These are phyloP conservation scores for Bathynomus jamesi DNA, from an alignment of 1,140 invertebrate species.

Conservation along the genomic window DNA sequence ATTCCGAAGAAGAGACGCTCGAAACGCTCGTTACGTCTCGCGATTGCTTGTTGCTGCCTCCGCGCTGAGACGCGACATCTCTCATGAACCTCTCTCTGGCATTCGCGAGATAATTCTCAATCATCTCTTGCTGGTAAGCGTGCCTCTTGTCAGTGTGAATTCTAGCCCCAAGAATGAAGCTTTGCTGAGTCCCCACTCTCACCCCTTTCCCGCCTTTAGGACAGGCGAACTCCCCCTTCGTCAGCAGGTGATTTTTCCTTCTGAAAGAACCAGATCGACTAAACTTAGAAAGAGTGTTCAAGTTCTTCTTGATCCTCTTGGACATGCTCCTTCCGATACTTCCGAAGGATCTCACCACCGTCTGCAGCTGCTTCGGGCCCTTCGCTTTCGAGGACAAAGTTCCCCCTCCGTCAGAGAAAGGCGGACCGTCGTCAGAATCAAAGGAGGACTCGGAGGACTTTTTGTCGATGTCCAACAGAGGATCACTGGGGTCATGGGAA, in stretches of 20 bases:
- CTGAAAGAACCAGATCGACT: constrained; percentile 35
- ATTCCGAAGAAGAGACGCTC: constrained; percentile 6
- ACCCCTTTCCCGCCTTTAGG: constrained; percentile 49
- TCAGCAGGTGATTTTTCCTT: constrained; percentile 19
- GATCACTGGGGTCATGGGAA: background rate
- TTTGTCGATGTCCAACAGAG: background rate
- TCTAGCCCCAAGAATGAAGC: constrained; percentile 53
- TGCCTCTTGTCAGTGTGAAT: constrained; percentile 60
- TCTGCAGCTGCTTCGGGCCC: constrained; percentile 60
- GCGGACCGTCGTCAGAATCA: constrained; percentile 29
- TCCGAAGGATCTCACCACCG: constrained; percentile 57
- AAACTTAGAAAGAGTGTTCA: constrained; percentile 41
- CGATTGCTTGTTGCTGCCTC: constrained; percentile 26
- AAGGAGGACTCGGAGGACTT: constrained; percentile 40
- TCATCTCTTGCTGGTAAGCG: constrained; percentile 71
- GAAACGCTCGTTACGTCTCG: background rate
- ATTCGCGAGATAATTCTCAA: constrained; percentile 73
- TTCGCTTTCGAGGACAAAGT: constrained; percentile 46
- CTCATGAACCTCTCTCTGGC: constrained; percentile 59
- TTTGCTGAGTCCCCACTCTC: constrained; percentile 45
- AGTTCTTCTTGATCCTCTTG: constrained; percentile 64
- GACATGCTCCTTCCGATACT: constrained; percentile 71
- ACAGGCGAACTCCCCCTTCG: constrained; percentile 18
- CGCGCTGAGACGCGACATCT: constrained; percentile 41
- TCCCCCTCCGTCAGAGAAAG: constrained; percentile 42